A percentile compares a stretch with the other conserved stretches of the same genome.
phyloP scores from a whole-genome alignment of 2,888 invertebrate species.

The Campaea margaritaria region DNA sequence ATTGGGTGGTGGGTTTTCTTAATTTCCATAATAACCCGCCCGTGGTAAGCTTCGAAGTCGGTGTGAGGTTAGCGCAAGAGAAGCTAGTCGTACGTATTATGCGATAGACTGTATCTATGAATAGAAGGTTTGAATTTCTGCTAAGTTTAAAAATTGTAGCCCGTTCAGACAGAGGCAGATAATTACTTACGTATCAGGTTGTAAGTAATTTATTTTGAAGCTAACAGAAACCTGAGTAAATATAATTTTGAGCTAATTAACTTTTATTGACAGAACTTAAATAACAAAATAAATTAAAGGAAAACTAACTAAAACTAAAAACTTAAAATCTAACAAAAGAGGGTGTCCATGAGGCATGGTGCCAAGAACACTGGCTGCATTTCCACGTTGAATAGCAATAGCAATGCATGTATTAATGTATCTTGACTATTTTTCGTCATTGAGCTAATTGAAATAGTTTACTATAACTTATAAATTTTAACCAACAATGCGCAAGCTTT shows the following conservation, averaged over 20 bases:
- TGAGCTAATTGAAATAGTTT: too few relatives aligned
- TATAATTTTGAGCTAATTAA: too few relatives aligned
- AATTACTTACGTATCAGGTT: not conserved
- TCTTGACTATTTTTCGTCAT: too few relatives aligned
- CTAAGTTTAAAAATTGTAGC: not conserved
- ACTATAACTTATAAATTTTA: not conserved
- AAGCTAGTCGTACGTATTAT: constrained; percentile 9
- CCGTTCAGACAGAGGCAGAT: not conserved
- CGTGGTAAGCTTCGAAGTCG: constrained; percentile 9
- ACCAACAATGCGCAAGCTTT: not conserved
- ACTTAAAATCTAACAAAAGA: too few relatives aligned
- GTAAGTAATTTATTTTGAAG: not conserved
- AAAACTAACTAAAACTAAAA: too few relatives aligned
- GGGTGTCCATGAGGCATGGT: too few relatives aligned
- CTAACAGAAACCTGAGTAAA: too few relatives aligned
- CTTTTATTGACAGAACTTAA: too few relatives aligned
- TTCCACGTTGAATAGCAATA: too few relatives aligned
- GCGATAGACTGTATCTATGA: constrained; percentile 5
- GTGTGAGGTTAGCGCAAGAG: not conserved
- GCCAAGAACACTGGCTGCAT: too few relatives aligned
- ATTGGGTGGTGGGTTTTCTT: constrained; percentile 65
- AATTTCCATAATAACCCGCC: constrained; percentile 75
- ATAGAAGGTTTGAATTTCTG: constrained; percentile 1
- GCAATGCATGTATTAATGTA: too few relatives aligned
- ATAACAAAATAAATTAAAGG: too few relatives aligned